Evolutionary conservation across 2,113 vertebrate species (phyloP).

Genomic region (Saguinus midas): DNA sequence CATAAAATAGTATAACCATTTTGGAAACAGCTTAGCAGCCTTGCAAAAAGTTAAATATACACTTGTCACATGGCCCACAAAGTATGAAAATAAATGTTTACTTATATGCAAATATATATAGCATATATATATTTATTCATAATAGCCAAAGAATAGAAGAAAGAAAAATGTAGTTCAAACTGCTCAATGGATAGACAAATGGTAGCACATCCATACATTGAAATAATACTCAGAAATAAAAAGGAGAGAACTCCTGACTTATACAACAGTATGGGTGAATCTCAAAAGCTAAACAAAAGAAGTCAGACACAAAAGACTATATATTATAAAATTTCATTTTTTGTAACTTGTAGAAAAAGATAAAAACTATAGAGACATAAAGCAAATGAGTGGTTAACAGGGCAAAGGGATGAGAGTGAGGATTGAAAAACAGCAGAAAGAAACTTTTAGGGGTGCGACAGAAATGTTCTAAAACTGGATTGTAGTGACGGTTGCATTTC

Average conservation of each 20-base stretch:
- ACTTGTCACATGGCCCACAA: background rate
- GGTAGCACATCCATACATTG: background rate
- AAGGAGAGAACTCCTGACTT: background rate
- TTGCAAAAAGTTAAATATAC: background rate
- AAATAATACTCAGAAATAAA: background rate
- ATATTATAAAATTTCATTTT: background rate
- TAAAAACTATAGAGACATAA: background rate
- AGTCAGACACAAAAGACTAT: background rate
- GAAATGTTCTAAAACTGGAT: background rate
- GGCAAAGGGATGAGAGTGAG: fast-evolving
- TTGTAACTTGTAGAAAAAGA: background rate
- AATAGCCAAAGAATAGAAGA: background rate
- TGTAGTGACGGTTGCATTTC: background rate
- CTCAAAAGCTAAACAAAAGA: background rate
- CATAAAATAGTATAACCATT: background rate
- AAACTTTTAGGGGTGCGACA: background rate
- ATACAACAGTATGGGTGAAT: background rate
- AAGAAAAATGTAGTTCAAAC: background rate
- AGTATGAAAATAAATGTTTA: background rate
- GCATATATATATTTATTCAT: background rate
- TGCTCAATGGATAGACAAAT: background rate
- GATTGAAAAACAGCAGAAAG: background rate
- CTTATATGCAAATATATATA: background rate
- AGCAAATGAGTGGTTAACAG: background rate
- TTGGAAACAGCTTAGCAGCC: background rate